These are phyloP conservation scores for Plectus sambesii DNA, from an alignment of 1,140 invertebrate species.

Conservation along the genomic window DNA sequence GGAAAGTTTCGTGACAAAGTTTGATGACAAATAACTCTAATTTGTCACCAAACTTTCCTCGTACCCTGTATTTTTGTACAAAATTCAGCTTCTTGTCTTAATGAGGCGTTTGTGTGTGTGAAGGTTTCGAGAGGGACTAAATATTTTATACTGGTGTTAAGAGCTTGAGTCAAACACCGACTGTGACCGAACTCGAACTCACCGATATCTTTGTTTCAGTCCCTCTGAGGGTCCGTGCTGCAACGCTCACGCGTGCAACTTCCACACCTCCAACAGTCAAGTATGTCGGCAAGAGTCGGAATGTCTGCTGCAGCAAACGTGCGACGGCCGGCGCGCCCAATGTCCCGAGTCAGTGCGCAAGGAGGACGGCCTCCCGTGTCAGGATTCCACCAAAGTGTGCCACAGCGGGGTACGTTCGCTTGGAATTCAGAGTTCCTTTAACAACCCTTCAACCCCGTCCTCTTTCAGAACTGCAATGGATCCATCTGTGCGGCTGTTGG, in stretches of 20 bases:
- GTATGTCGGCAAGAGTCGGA: slow-evolving; percentile 42
- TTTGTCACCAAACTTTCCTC: too few relatives aligned
- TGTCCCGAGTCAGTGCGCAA: slow-evolving; percentile 69
- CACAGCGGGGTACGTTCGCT: slow-evolving; percentile 57
- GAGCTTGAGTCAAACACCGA: neutral
- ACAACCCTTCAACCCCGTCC: too few relatives aligned
- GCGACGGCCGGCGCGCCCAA: slow-evolving; percentile 54
- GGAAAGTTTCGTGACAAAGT: too few relatives aligned
- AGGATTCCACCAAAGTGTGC: slow-evolving; percentile 58
- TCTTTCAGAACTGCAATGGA: slow-evolving; percentile 65
- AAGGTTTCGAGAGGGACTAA: too few relatives aligned
- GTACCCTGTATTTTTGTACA: too few relatives aligned
- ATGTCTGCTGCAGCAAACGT: slow-evolving; percentile 48
- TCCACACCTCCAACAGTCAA: slow-evolving; percentile 54
- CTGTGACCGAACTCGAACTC: neutral
- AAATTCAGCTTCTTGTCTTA: too few relatives aligned
- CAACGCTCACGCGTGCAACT: slow-evolving; percentile 62
- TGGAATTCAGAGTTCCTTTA: too few relatives aligned
- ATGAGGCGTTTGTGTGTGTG: too few relatives aligned
- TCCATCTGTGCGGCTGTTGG: slow-evolving; percentile 90
- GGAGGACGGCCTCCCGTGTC: slow-evolving; percentile 61
- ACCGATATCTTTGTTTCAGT: slow-evolving; percentile 52
- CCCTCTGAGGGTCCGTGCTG: slow-evolving; percentile 95
- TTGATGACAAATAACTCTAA: too few relatives aligned
- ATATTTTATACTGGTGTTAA: too few relatives aligned